Percentiles rank a stretch among this genome's conserved stretches.
Evolutionary conservation across 2,888 invertebrate genomes (phyloP).

Genomic region (Drosophila anomelani): DNA sequence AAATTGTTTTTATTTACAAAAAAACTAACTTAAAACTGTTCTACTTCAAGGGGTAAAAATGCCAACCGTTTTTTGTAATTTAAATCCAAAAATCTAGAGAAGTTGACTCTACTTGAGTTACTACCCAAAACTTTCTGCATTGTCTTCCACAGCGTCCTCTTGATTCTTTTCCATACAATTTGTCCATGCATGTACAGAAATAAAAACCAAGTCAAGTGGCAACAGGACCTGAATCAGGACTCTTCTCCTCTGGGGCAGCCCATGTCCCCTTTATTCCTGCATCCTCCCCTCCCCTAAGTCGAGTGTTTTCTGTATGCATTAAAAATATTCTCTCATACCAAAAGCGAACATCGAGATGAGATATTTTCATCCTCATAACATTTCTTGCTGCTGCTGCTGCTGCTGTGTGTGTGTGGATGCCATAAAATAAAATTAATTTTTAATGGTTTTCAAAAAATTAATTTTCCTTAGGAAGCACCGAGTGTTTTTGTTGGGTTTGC

Average conservation of each 20-base stretch:
- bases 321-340: constrained; percentile 70
- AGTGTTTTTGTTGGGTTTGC: constrained; percentile 57
- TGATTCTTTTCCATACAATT: not conserved
- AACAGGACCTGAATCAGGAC: constrained; percentile 24
- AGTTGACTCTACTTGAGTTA: not conserved
- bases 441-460: constrained; percentile 80
- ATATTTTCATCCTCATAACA: constrained; percentile 54
- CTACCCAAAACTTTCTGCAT: not conserved
- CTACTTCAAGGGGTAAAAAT: not conserved
- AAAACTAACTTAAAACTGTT: not conserved
- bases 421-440: constrained; percentile 80
- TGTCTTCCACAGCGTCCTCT: constrained; percentile 4
- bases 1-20: too few species aligned
- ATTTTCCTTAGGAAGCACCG: constrained; percentile 69
- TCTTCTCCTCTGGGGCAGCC: not conserved
- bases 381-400: constrained; percentile 40
- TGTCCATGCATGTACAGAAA: constrained; percentile 28
- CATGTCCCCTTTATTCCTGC: constrained; percentile 6
- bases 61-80: not conserved
- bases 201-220: constrained; percentile 74
- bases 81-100: not conserved
- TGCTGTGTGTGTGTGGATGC: constrained; percentile 37
- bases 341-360: constrained; percentile 39
- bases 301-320: constrained; percentile 75
- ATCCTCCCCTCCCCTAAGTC: constrained; percentile 24